Evolutionary conservation across 2,113 vertebrate genomes (phyloP).

Genomic region (Platysternon megacephalum): DNA sequence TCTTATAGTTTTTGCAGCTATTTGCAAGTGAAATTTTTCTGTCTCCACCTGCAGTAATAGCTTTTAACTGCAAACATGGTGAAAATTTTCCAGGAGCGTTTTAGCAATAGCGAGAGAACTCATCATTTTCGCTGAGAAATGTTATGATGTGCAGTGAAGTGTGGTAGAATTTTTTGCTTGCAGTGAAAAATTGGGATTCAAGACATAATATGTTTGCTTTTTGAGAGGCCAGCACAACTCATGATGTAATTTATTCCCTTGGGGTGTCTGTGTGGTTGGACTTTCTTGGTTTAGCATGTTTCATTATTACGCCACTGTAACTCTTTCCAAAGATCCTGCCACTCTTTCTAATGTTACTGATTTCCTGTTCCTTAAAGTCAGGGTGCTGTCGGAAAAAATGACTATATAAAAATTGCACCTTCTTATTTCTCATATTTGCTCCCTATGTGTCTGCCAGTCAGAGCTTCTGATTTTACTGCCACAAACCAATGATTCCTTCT

Average conservation of each 20-base stretch:
- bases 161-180: background rate
- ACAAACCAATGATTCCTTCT: fast-evolving
- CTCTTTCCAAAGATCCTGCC: slow-evolving; percentile 44
- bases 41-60: background rate
- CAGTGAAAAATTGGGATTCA: slow-evolving; percentile 3
- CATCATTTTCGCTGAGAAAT: background rate
- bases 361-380: slow-evolving; percentile 30
- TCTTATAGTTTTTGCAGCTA: background rate
- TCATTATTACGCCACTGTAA: slow-evolving; percentile 42
- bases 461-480: background rate
- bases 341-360: slow-evolving; percentile 17
- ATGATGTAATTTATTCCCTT: slow-evolving; percentile 47
- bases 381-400: slow-evolving; percentile 40
- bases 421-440: background rate
- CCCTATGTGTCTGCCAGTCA: fast-evolving
- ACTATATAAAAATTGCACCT: fast-evolving
- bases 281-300: slow-evolving; percentile 25
- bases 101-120: background rate
- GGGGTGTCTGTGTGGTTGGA: slow-evolving; percentile 11
- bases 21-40: slow-evolving; percentile 14
- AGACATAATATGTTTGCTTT: background rate
- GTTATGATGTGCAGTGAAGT: background rate
- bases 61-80: background rate
- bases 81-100: background rate
- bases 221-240: slow-evolving; percentile 17